Base-by-base conservation (phyloP, 2,888 invertebrate genomes). In the Melanargia galathea region DNA sequence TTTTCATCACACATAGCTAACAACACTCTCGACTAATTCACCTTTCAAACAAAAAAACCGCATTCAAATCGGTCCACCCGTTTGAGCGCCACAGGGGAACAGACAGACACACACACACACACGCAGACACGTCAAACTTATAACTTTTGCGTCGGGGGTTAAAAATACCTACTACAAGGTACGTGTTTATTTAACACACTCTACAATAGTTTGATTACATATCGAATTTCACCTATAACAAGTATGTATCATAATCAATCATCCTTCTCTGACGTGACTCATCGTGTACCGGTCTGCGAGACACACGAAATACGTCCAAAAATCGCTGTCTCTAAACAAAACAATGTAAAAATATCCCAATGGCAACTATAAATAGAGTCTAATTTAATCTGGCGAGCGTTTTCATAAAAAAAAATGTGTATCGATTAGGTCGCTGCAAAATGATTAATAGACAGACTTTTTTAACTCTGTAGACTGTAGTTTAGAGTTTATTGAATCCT, bases 181-280 rank as follows among this genome's bases (percentile, higher is more conserved):
- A 52, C 35, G 13, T 35, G 35, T 54, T 46, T 54, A 26, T 46
- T 55, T 46, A 38, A 54, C 43, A 54, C 38, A 61, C 60, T 38
- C 60, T 24, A n/a, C n/a, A n/a, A n/a, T n/a, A 40, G 48, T 61
- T 56, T 56, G 62, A 62, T 62, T 48, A 51, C 51, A 43, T 52
- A 56, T 56, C 48, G 33, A 20, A 49, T 43, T 49, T 55, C 38
- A 11, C 13, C 55, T 6, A 30, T 49, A 62, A 56, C 49, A 38
- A 49, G 48, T 56, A 40, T 40, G 40, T n/a, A 48, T 60, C 33
- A 33, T 46, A 63, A 64, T 70, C 70, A 70, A 70, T 70, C 70
- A 70, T 70, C 55, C 46, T 56, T 62, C 55, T 51, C 40, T 33
- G 62, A 68, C 65, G 33, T 33, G 62, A 66, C 65, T 70, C 66